Percentiles rank a stretch among this genome's conserved stretches.
phyloP scores from a whole-genome alignment of 2,797 vertebrate genomes.

The Scolopax bukidnonensis region DNA sequence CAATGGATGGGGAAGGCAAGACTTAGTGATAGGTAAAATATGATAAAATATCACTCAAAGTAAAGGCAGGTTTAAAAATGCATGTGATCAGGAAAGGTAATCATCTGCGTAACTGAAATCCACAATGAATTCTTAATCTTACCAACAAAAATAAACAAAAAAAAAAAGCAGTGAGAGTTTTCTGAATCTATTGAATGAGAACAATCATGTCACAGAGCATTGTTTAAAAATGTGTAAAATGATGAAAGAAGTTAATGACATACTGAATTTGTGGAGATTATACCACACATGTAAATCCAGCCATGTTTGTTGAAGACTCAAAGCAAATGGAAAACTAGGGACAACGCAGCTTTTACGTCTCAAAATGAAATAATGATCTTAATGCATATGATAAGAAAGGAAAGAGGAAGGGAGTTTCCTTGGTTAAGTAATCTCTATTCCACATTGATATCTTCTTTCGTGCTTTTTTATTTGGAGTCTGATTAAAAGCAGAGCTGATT shows the following conservation, averaged over 20 bases:
- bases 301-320: slow-evolving; percentile 48
- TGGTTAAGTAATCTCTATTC: slow-evolving; percentile 56
- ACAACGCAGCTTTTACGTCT: slow-evolving; percentile 42
- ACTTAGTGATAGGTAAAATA: slow-evolving; percentile 9
- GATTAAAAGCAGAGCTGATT: slow-evolving; percentile 37
- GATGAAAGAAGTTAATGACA: background rate
- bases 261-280: slow-evolving; percentile 41
- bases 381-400: slow-evolving; percentile 60
- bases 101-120: slow-evolving; percentile 37
- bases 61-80: slow-evolving; percentile 20
- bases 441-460: slow-evolving; percentile 62
- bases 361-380: slow-evolving; percentile 52
- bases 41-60: slow-evolving; percentile 5
- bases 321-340: slow-evolving; percentile 64
- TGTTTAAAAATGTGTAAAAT: slow-evolving; percentile 35
- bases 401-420: slow-evolving; percentile 70
- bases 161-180: slow-evolving; percentile 13
- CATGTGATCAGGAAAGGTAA: background rate
- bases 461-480: slow-evolving; percentile 49
- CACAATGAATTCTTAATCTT: slow-evolving; percentile 24
- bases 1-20: background rate
- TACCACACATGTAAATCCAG: slow-evolving; percentile 20
- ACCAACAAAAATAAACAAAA: slow-evolving; percentile 35
- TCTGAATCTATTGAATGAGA: background rate
- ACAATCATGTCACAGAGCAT: background rate